Conservation (phyloP, 2,113 vertebrate genomes). For the Protobothrops flavoviridis region DNA sequence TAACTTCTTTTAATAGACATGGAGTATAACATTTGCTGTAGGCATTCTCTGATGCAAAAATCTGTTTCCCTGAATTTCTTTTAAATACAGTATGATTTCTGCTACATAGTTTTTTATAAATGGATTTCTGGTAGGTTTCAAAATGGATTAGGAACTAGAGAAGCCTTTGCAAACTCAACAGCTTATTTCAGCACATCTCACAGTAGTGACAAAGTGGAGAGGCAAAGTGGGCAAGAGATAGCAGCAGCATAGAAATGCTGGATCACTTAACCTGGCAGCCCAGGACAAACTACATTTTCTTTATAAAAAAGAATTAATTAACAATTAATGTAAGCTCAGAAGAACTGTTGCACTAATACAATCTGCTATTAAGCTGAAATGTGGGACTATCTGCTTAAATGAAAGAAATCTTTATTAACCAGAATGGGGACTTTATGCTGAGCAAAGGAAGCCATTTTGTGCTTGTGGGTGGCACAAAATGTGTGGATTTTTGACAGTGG, state of each 20-base stretch:
- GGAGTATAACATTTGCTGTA: background rate
- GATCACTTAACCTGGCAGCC: background rate
- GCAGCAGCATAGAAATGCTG: background rate
- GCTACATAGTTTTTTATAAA: slow-evolving; percentile 19
- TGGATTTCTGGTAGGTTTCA: background rate
- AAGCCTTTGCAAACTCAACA: background rate
- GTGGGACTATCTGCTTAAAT: background rate
- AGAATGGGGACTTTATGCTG: background rate
- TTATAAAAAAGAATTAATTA: background rate
- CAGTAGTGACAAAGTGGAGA: background rate
- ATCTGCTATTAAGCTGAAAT: background rate
- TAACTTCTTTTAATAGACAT: slow-evolving; percentile 21
- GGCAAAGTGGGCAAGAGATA: background rate
- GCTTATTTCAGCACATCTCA: background rate
- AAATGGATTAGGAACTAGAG: background rate
- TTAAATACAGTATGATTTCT: slow-evolving; percentile 23
- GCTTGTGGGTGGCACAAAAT: background rate
- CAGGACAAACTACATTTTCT: background rate
- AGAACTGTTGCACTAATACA: background rate
- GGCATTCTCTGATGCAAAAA: slow-evolving; percentile 29
- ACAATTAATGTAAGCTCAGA: background rate
- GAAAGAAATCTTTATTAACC: background rate
- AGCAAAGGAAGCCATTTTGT: background rate
- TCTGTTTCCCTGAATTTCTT: background rate
- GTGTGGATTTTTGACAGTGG: background rate